phyloP scores from a whole-genome alignment of 2,113 vertebrate species.

The Malurus elegans region DNA sequence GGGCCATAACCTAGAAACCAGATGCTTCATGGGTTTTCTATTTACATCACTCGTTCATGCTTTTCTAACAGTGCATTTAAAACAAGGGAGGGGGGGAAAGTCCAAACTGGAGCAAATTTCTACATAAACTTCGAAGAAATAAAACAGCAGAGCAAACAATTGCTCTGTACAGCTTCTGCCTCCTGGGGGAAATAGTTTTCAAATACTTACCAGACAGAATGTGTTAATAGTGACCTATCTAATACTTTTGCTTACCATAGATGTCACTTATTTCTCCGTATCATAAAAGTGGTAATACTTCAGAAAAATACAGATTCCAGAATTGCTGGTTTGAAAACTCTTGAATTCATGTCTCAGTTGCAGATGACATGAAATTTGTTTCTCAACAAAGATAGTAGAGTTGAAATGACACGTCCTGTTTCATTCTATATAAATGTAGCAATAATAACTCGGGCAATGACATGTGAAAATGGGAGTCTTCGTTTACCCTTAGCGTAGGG shows the following conservation, averaged over 20 bases:
- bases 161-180: background rate
- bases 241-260: background rate
- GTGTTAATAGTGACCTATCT: background rate
- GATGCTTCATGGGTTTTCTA: background rate
- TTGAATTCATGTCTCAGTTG: background rate
- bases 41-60: background rate
- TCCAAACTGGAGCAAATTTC: background rate
- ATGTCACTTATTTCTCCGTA: background rate
- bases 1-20: background rate
- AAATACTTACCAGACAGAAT: background rate
- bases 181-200: background rate
- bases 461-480: background rate
- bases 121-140: background rate
- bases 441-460: background rate
- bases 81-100: accelerated
- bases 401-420: background rate
- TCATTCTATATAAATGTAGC: background rate
- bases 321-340: background rate
- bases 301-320: background rate
- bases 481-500: background rate
- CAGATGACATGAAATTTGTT: background rate
- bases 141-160: background rate
- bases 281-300: background rate
- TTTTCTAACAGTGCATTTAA: background rate
- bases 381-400: background rate